Base-by-base conservation (phyloP, 2,797 vertebrate species). In the Anolis apletophallus region DNA sequence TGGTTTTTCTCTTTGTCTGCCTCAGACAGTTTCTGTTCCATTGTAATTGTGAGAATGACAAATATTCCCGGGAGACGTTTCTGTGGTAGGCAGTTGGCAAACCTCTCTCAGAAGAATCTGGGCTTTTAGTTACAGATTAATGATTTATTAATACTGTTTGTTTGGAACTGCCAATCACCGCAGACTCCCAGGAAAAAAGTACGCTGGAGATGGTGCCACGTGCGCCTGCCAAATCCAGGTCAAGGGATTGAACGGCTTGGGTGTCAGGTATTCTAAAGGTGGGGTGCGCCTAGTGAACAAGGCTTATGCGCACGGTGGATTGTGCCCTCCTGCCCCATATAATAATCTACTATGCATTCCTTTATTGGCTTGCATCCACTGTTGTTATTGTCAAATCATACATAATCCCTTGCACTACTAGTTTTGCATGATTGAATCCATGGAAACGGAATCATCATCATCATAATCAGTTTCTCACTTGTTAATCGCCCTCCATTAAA, bases 131-230 rank as follows among this genome's bases (percentile, higher is more conserved):
- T 95, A 94, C 93, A 95, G 92, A 96, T 95, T 95, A 96, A 97
- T 97, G 93, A 97, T 97, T 97, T 97, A 97, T 97, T 97, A 97
- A 95, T 93, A 91, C 72, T 90, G 85, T 95, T 96, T 95, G 96
- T 98, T 97, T 97, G 94, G 90, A 95, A 93, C 95, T 96, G 95
- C 87, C 96, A 96, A 81, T 97, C 95, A 96, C 93, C 93, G 88
- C 89, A 90, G 88, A 57, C 87, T 76, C 52, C 74, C 94, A 91
- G 89, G 96, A 96, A 95, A 95, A 59, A 29, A 64, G 26, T 94
- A 93, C 96, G 95, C 95, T 91, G 89, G 88, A 95, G 10, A 57
- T 61, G 69, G 87, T 94, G 87, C 84, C 91, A 74, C 61, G 85
- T 90, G 95, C 94, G 87, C 95, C 95, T 95, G 93, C 96, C 95